A percentile compares a stretch with the other conserved stretches of the same genome.
phyloP scores from a whole-genome alignment of 2,888 invertebrate genomes.

The Hirtodrosophila alboralis region DNA sequence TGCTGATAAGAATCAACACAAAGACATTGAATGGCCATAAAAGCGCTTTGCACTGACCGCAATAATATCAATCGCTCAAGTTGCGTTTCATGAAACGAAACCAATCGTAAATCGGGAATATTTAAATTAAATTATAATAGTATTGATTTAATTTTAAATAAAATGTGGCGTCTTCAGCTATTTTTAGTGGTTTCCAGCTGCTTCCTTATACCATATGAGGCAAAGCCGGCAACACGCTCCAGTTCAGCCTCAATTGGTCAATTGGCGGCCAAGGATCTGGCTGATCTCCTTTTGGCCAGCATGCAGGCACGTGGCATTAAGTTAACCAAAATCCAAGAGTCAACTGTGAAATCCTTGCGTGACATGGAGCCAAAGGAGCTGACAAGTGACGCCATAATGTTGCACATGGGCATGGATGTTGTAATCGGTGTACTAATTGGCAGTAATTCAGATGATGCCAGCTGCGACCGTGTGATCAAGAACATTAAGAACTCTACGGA shows the following conservation, averaged over 20 bases:
- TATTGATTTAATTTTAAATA: background rate
- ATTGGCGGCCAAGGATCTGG: conserved; percentile 66
- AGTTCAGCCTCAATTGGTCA: conserved; percentile 25
- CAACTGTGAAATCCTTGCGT: conserved; percentile 44
- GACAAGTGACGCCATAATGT: conserved; percentile 28
- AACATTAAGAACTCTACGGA: conserved; percentile 55
- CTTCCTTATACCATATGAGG: conserved; percentile 67
- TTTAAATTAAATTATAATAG: too few species aligned
- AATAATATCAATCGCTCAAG: conserved; percentile 40
- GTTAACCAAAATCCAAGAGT: conserved; percentile 35
- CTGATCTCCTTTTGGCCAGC: conserved; percentile 66
- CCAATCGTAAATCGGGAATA: too few species aligned
- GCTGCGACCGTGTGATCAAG: conserved; percentile 51
- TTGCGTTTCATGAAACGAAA: conserved; percentile 15
- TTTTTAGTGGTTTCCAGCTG: conserved; percentile 64
- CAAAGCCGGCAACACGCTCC: conserved; percentile 45
- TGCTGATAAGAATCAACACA: conserved; percentile 36
- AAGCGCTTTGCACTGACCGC: conserved; percentile 22
- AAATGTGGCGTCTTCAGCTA: conserved; percentile 70
- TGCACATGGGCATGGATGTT: conserved; percentile 66
- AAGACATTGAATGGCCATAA: conserved; percentile 30
- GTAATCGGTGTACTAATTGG: conserved; percentile 65
- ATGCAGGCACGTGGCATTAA: conserved; percentile 59
- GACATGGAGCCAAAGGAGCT: conserved; percentile 27
- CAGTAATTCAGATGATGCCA: conserved; percentile 34